A percentile compares a stretch with the other conserved stretches of the same genome.
phyloP scores from a whole-genome alignment of 2,797 vertebrate species.

The Tadarida brasiliensis region DNA sequence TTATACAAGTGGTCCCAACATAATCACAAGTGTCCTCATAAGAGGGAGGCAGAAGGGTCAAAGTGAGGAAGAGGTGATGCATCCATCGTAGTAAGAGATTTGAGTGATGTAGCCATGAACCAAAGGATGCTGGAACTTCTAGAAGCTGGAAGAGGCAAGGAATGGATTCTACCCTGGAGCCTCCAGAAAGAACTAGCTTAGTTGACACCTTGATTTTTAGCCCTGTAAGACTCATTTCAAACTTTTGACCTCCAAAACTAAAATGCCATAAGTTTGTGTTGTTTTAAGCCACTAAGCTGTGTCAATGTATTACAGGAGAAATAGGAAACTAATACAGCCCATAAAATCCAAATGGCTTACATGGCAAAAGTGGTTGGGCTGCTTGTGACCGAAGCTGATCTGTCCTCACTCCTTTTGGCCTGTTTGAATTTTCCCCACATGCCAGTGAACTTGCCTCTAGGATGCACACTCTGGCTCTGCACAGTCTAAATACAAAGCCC shows the following conservation, averaged over 20 bases:
- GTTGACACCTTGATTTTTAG: neutral
- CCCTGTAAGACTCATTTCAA: neutral
- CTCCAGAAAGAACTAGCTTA: neutral
- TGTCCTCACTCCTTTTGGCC: neutral
- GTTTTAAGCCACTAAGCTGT: neutral
- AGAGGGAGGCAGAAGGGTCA: neutral
- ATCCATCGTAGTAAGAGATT: neutral
- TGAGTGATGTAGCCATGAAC: neutral
- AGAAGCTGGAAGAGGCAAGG: conserved; percentile 9
- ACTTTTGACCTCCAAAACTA: neutral
- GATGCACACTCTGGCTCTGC: neutral
- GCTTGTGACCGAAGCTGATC: neutral
- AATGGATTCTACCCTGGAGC: neutral
- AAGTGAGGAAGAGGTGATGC: neutral
- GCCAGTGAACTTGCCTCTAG: neutral
- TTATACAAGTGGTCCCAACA: neutral
- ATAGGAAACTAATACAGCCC: neutral
- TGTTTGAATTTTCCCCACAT: neutral
- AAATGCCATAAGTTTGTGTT: neutral
- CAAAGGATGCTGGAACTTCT: neutral
- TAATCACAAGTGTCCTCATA: neutral
- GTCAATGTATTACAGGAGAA: neutral
- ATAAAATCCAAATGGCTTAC: conserved; percentile 1
- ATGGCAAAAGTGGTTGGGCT: neutral
- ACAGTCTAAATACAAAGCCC: neutral